Conservation (phyloP, 2,888 invertebrate genomes). For the Philonicus albiceps region DNA sequence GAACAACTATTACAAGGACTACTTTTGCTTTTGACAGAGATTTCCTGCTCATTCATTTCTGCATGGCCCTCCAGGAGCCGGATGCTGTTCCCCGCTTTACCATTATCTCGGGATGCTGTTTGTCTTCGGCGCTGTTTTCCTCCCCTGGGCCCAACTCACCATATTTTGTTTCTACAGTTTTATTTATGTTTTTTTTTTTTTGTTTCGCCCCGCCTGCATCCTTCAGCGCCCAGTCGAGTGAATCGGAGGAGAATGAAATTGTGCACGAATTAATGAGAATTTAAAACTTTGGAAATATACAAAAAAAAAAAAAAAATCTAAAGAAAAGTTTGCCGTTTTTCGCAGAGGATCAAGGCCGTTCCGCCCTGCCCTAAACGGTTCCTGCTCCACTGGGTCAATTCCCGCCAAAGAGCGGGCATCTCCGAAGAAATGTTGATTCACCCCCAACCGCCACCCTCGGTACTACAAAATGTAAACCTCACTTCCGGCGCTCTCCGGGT, state of each 20-base stretch:
- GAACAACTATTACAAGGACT: constrained; percentile 40
- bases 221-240: not conserved
- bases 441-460: not conserved
- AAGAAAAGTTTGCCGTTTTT: not conserved
- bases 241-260: not conserved
- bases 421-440: not conserved
- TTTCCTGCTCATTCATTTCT: constrained; percentile 35
- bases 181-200: not conserved
- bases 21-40: constrained; percentile 41
- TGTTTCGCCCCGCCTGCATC: not conserved
- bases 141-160: not conserved
- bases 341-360: constrained; percentile 42
- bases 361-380: constrained; percentile 27
- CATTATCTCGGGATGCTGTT: not conserved
- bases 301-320: not conserved
- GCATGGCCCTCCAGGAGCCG: constrained; percentile 1
- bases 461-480: constrained; percentile 18
- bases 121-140: not conserved
- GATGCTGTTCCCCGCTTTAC: not conserved
- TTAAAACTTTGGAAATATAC: not conserved
- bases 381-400: constrained; percentile 4
- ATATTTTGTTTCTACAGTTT: not conserved
- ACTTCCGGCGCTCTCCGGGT: constrained; percentile 41
- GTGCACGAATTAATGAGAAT: constrained; percentile 2
- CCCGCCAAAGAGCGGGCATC: not conserved